Percentiles rank a stretch among this genome's conserved stretches.
phyloP scores from a whole-genome alignment of 2,113 vertebrate genomes.

The Indri indri region DNA sequence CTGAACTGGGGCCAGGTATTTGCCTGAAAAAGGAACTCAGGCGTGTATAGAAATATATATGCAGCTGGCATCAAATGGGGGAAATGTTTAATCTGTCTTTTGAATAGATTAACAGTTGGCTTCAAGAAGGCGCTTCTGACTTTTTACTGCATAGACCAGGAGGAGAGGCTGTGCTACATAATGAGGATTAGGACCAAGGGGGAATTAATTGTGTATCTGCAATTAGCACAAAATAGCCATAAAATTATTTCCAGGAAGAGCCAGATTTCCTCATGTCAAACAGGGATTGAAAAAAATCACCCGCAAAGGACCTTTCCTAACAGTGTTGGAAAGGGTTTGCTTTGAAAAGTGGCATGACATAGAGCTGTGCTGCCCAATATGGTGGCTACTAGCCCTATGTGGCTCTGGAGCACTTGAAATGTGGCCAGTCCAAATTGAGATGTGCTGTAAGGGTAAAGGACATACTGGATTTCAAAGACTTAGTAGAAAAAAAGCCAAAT shows the following conservation, averaged over 20 bases:
- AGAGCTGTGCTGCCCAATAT: background rate
- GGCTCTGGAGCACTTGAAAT: background rate
- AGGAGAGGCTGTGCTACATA: constrained; percentile 7
- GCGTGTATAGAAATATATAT: constrained; percentile 3
- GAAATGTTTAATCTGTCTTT: constrained; percentile 48
- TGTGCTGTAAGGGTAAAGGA: background rate
- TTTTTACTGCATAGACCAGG: constrained; percentile 25
- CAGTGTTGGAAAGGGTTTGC: background rate
- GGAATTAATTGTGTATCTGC: constrained; percentile 18
- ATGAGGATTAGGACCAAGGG: background rate
- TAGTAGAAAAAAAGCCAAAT: background rate
- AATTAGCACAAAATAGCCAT: constrained; percentile 29
- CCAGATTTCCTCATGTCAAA: constrained; percentile 46
- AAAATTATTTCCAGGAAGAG: constrained; percentile 46
- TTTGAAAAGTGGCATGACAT: background rate
- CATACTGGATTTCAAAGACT: background rate
- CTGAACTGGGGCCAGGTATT: constrained; percentile 38
- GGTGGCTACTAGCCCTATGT: background rate
- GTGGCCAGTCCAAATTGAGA: background rate
- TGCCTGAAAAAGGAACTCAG: constrained; percentile 54
- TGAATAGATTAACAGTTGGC: constrained; percentile 63
- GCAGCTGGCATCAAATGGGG: constrained; percentile 16
- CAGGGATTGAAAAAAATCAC: constrained; percentile 11
- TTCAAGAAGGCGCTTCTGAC: constrained; percentile 50
- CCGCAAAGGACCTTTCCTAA: background rate